Evolutionary conservation across 2,797 vertebrate genomes (phyloP), one percentile per base, ranked within the genome.

Genomic region (Distichodus sexfasciatus): DNA sequence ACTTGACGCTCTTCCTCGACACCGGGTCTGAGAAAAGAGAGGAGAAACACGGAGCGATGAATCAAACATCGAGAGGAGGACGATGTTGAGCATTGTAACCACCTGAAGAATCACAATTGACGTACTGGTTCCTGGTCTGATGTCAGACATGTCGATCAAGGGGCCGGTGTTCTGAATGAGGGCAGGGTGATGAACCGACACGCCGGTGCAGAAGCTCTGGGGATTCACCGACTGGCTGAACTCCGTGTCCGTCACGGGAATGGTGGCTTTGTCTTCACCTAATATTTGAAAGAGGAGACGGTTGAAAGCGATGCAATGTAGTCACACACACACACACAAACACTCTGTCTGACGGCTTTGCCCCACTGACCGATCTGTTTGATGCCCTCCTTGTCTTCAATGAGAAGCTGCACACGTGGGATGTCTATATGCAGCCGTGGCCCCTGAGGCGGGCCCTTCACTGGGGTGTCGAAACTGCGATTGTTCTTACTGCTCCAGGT

Each of bases 351-450:
- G n/a, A n/a, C n/a, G n/a, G n/a, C n/a, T n/a, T 40, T 17, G 41
- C 47, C 24, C 3, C 23, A 81, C 94, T 94, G 73, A 98, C 97
- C 97, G 29, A 99, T 92, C 83, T 98, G 97, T 75, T 99, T 98
- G 90, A 98, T 98, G 82, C 97, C 96, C 69, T 98, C 97, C 87
- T 99, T 99, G 90, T 99, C 97, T 81, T 99, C 97, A 26, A 99
- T 98, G 66, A 99, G 94, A 68, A 99, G 92, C 89, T 99, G 97
- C 19, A 98, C 97, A 6, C 97, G 91, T 0, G 97, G 97, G 77
- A 99, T 98, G 87, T 99, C 97, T 0, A 99, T 98, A 87, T 99
- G 97, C 50, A 99, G 89, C 11, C 97, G 91, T 2, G 97, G 97
- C n/a, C 96, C 96, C 80, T 97, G 96, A 0, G 97, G 95, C 11